Percentiles rank a stretch among this genome's conserved stretches.
Evolutionary conservation across 2,888 invertebrate genomes (phyloP).

Genomic region (Cistogaster globosa): DNA sequence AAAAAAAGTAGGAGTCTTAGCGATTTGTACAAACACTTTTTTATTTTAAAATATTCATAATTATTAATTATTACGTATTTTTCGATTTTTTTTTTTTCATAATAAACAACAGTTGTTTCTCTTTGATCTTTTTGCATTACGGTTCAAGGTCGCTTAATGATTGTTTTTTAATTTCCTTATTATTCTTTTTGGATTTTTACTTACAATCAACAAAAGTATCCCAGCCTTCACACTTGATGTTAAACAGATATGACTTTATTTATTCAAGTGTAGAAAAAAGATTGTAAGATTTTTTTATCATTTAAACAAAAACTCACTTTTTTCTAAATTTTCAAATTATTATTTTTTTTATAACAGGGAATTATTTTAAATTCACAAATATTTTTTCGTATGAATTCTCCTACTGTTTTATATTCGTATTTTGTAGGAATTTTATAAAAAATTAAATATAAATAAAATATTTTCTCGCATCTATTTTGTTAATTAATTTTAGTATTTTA

Average conservation of each 20-base stretch:
- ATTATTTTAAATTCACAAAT: too few relatives aligned
- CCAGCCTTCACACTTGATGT: not conserved
- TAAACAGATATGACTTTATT: not conserved
- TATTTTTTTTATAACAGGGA: not conserved
- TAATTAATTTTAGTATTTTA: not conserved
- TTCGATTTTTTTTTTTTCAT: not conserved
- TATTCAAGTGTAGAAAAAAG: not conserved
- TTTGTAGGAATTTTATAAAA: not conserved
- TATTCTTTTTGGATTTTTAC: slow-evolving; percentile 15
- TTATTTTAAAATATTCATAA: too few relatives aligned
- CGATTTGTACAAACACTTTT: too few relatives aligned
- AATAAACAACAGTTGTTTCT: not conserved
- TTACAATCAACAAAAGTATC: slow-evolving; percentile 3
- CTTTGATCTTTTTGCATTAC: not conserved
- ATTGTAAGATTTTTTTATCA: not conserved
- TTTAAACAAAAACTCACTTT: not conserved
- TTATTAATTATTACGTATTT: not conserved
- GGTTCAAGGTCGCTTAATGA: slow-evolving; percentile 57
- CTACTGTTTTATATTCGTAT: not conserved
- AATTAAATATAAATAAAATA: too few relatives aligned
- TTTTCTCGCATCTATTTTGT: too few relatives aligned
- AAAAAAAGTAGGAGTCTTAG: too few relatives aligned
- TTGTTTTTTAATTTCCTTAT: not conserved
- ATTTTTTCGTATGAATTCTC: not conserved
- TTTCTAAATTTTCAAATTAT: not conserved